These are phyloP conservation scores for Crenichthys baileyi DNA, from an alignment of 2,797 vertebrate species.

Conservation along the genomic window DNA sequence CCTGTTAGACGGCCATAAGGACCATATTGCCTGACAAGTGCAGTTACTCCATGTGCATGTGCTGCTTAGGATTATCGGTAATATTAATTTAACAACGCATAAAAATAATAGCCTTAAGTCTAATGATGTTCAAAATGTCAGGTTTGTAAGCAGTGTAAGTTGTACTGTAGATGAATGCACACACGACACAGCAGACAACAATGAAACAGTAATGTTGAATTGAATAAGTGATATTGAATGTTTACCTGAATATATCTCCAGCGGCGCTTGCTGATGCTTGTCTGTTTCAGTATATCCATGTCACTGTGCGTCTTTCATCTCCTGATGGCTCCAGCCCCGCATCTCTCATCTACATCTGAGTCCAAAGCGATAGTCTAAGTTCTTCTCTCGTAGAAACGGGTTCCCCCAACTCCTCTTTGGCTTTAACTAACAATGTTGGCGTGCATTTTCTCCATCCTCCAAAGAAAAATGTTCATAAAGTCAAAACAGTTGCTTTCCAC, in stretches of 20 bases:
- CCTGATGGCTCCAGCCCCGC: conserved; percentile 38
- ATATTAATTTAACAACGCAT: neutral
- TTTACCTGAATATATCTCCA: conserved; percentile 61
- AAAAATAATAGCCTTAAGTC: neutral
- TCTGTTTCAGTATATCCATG: conserved; percentile 73
- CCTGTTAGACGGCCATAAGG: neutral
- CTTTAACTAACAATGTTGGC: neutral
- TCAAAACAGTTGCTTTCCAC: conserved; percentile 3
- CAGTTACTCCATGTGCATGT: neutral
- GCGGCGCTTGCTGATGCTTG: conserved; percentile 37
- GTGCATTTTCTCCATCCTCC: neutral
- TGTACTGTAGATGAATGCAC: neutral
- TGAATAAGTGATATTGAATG: neutral
- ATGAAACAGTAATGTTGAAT: neutral
- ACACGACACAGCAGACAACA: neutral
- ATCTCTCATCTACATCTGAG: conserved; percentile 24
- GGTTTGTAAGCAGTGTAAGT: neutral
- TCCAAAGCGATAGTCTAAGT: conserved; percentile 45
- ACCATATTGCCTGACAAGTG: conserved; percentile 8
- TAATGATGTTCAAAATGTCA: neutral
- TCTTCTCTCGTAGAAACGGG: conserved; percentile 36
- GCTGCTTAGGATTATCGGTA: neutral
- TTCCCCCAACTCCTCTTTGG: conserved; percentile 18
- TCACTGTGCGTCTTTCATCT: conserved; percentile 67
- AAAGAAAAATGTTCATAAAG: neutral